phyloP scores from a whole-genome alignment of 2,888 invertebrate species.

The Epistrophella euchroma region DNA sequence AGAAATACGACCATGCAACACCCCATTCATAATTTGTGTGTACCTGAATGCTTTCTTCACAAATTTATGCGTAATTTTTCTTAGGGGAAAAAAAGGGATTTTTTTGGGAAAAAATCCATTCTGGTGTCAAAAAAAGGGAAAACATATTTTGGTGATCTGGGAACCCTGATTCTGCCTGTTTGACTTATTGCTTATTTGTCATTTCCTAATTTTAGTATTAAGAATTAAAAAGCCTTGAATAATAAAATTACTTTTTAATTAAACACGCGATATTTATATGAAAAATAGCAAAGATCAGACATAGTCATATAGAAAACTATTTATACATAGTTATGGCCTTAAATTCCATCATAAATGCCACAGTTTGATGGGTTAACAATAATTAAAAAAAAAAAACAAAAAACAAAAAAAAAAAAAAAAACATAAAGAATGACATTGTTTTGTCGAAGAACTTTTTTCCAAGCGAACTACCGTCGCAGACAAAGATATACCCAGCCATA shows the following conservation, averaged over 20 bases:
- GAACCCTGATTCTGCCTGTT: too few relatives aligned
- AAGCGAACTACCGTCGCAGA: constrained; percentile 60
- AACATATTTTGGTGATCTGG: too few relatives aligned
- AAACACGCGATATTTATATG: constrained; percentile 1
- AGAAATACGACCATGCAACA: too few relatives aligned
- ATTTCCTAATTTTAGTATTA: too few relatives aligned
- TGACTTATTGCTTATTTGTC: too few relatives aligned
- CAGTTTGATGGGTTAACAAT: background rate
- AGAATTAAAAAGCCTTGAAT: background rate
- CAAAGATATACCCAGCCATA: constrained; percentile 37
- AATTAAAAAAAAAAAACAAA: background rate
- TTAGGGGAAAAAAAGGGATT: too few relatives aligned
- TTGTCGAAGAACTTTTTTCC: constrained; percentile 26
- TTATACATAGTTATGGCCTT: background rate
- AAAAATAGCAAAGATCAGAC: constrained; percentile 9
- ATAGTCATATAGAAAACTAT: background rate
- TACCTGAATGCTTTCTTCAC: too few relatives aligned
- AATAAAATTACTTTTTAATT: background rate
- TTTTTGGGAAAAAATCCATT: too few relatives aligned
- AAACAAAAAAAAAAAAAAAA: too few relatives aligned
- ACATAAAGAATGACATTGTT: constrained; percentile 44
- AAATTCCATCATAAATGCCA: background rate
- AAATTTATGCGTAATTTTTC: too few relatives aligned
- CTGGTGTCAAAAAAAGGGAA: too few relatives aligned
- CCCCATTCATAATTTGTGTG: too few relatives aligned